Base-by-base conservation (phyloP, 2,888 invertebrate species). In the Andrena hattorfiana region DNA sequence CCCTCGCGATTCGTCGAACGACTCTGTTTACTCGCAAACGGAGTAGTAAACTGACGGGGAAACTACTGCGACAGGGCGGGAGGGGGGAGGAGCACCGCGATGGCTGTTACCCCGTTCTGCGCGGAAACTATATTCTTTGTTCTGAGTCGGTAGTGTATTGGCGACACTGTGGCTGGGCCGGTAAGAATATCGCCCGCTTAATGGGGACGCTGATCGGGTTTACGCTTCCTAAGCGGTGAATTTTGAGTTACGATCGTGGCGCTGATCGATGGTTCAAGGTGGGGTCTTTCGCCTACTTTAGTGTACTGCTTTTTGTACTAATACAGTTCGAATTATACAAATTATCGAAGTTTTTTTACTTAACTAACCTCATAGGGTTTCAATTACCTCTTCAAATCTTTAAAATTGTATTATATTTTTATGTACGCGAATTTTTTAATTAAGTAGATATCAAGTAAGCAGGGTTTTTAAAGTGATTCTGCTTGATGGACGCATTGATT, bases 21-120 rank as follows among this genome's bases (percentile, higher is more conserved):
- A 54, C 56, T 75, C 82, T 82, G 82, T 82, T 81, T 82, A 81
- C 82, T 49, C 20, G 42, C 48, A 8, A 59, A 48, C 56, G 7
- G 42, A 42, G 35, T 51, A 67, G 73, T 54, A 72, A 62, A 20
- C 62, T 8, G 35, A 30, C 28, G 32, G 32, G 63, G 76, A 32
- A 26, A 35, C 10, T 23, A 16, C 23, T 0, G 23, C 2, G 26
- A 6, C 10, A 23, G 26, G 32, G n/a, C 13, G 62, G 23, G 6
- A 2, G 23, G 13, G n/a, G 16, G 30, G 6, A 6, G 32, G 23
- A 64, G 2, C 28, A 42, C 32, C 28, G 28, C n/a, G 26, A 13
- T 59, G 16, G 26, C 35, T 72, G 13, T 20, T 3, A 20, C 48
- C n/a, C 28, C 7, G 42, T 16, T 28, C 16, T 20, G 8, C 48